Evolutionary conservation across 2,797 vertebrate genomes (phyloP).

Genomic region (Lepus townsendii): DNA sequence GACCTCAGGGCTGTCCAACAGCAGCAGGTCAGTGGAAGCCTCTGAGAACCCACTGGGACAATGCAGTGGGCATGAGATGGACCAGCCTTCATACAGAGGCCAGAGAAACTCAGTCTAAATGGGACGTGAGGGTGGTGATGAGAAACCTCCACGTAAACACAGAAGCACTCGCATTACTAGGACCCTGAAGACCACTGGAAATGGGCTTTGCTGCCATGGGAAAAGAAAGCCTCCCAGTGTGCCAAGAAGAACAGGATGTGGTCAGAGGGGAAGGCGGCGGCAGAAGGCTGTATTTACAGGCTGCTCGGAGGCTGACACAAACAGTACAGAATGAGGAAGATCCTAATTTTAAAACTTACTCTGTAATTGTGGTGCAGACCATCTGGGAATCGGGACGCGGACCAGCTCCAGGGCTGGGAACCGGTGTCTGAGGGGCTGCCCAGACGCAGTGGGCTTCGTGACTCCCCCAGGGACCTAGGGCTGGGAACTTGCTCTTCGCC

Average conservation of each 20-base stretch:
- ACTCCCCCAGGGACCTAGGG: not conserved
- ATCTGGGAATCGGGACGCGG: not conserved
- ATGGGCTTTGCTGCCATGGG: constrained; percentile 16
- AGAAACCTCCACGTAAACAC: not conserved
- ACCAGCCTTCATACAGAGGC: not conserved
- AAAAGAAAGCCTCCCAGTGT: not conserved
- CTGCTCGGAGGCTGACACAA: constrained; percentile 72
- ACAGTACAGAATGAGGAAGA: constrained; percentile 66
- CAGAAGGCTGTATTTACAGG: constrained; percentile 46
- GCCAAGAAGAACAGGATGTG: constrained; percentile 71
- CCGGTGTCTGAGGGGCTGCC: not conserved
- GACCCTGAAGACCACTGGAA: constrained; percentile 13
- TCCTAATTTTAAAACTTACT: constrained; percentile 75
- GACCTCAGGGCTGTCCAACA: not conserved
- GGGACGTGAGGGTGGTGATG: not conserved
- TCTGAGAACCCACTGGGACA: not conserved
- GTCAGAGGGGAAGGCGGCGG: constrained; percentile 58
- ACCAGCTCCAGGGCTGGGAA: not conserved
- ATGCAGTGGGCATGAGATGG: not conserved
- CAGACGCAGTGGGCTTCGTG: not conserved
- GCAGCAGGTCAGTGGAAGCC: not conserved
- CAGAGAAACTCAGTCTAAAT: not conserved
- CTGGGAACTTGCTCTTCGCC: not conserved
- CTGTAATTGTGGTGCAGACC: constrained; percentile 66
- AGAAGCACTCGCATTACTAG: not conserved